A percentile compares a stretch with the other conserved stretches of the same genome.
These are phyloP conservation scores for Diachrysia chrysitis DNA, from an alignment of 2,888 invertebrate species.

Conservation along the genomic window DNA sequence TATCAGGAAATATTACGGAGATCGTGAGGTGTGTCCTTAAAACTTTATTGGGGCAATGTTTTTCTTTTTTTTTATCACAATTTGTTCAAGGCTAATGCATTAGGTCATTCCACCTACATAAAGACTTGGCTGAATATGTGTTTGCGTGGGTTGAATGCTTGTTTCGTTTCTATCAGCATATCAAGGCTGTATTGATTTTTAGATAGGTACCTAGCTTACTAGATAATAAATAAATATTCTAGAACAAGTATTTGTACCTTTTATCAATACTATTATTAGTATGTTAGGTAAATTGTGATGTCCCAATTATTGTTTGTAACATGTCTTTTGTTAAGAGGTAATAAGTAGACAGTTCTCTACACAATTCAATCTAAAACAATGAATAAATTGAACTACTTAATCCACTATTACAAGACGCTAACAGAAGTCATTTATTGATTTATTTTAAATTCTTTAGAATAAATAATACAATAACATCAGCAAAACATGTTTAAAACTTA, in stretches of 20 bases:
- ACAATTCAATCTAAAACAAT: too few species aligned
- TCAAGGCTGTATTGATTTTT: constrained; percentile 48
- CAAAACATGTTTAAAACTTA: too few species aligned
- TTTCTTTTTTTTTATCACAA: constrained; percentile 16
- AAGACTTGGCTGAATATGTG: constrained; percentile 40
- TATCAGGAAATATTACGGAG: constrained; percentile 88
- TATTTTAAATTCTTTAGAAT: too few species aligned
- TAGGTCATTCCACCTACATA: constrained; percentile 64
- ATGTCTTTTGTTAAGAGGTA: too few species aligned
- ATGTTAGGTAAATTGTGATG: too few species aligned
- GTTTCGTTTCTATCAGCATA: constrained; percentile 32
- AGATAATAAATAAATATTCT: too few species aligned
- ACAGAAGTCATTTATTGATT: too few species aligned
- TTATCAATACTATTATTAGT: background rate
- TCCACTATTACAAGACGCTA: too few species aligned
- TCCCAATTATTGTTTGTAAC: too few species aligned
- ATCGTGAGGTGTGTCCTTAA: constrained; percentile 76
- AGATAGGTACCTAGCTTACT: constrained; percentile 13
- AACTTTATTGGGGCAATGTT: constrained; percentile 23
- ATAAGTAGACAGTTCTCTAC: too few species aligned
- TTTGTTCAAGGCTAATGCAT: constrained; percentile 25
- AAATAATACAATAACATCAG: too few species aligned
- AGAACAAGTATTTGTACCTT: constrained; percentile 3
- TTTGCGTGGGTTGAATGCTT: constrained; percentile 51
- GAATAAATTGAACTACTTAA: too few species aligned